Evolutionary conservation across 2,113 vertebrate genomes (phyloP), one percentile per base, ranked within the genome.

Genomic region (Pyxicephalus adspersus): DNA sequence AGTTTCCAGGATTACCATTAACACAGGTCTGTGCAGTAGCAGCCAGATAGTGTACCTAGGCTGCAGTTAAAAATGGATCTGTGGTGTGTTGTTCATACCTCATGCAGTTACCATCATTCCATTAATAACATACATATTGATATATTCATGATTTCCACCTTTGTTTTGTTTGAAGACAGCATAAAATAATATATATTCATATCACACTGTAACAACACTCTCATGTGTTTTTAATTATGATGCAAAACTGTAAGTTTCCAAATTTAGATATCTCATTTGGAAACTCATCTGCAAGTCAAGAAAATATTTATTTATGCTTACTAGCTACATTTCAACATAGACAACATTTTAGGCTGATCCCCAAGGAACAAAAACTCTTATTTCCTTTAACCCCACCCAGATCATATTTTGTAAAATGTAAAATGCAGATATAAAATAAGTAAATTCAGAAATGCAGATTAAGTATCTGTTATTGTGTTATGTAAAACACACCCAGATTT

Each of bases 371-470:
- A 20, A 65, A 11, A 13, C 1, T 19, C 16, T 58, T 52, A 52
- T n/a, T 5, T 55, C 20, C n/a, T 57, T 57, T 66, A 23, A 52
- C 76, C 52, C 8, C 76, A 38, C 76, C 76, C 76, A 54, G 20
- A 4, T 31, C 13, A 34, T 67, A 65, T 55, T 64, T 28, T 52
- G 26, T 25, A 29, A 6, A 52, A 26, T 66, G n/a, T 13, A 22
- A 29, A 38, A 64, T 76, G 34, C 64, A 66, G 57, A 78, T 67
- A 78, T n/a, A 38, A 34, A 65, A 55, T 67, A 64, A 78, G 63
- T 78, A 29, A 67, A 57, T 45, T 3, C 63, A 34, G 50, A 3
- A 58, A 31, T 55, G 23, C 50, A 20, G 20, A 2, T 11, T 18
- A 11, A 34, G 51, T 78, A 58, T 78, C 76, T 34, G 50, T 19